A percentile compares a stretch with the other conserved stretches of the same genome.
Conservation (phyloP, 2,113 vertebrate species). For the Ophthalmolycus amberensis region DNA sequence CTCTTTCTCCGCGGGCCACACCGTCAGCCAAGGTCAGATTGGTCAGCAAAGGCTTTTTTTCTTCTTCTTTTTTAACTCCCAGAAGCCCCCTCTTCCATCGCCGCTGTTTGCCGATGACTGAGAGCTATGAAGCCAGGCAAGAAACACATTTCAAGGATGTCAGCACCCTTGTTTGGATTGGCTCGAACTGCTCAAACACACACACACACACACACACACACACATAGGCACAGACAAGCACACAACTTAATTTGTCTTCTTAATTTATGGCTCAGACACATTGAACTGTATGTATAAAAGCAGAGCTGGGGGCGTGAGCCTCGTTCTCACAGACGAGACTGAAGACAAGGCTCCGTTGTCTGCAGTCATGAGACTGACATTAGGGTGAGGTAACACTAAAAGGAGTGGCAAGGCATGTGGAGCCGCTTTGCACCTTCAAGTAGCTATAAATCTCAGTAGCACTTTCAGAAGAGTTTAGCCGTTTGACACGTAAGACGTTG, state of each 20-base stretch:
- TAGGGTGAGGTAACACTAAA: conserved; percentile 33
- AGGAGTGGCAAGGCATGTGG: conserved; percentile 22
- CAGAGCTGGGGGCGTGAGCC: conserved; percentile 14
- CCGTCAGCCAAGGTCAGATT: conserved; percentile 49
- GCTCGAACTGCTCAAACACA: conserved; percentile 43
- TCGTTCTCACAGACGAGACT: conserved; percentile 34
- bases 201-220: neutral
- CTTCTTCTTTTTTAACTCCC: conserved; percentile 21
- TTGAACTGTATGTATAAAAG: conserved; percentile 42
- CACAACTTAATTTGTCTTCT: conserved; percentile 56
- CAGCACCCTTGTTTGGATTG: conserved; percentile 67
- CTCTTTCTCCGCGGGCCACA: conserved; percentile 6
- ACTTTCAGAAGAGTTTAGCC: conserved; percentile 10
- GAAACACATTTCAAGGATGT: conserved; percentile 64
- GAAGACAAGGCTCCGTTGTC: conserved; percentile 48
- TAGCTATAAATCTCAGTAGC: conserved; percentile 42
- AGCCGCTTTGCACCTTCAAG: conserved; percentile 29
- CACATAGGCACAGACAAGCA: conserved; percentile 31
- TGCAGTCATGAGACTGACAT: conserved; percentile 37
- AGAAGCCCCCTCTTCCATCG: conserved; percentile 33
- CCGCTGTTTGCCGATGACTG: conserved; percentile 30
- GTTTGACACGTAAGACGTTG: conserved; percentile 45
- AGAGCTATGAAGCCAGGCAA: conserved; percentile 38
- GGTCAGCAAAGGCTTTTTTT: conserved; percentile 29
- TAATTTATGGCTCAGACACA: conserved; percentile 64